Base-by-base conservation (phyloP, 2,888 invertebrate species). In the Rhogogaster chlorosoma region DNA sequence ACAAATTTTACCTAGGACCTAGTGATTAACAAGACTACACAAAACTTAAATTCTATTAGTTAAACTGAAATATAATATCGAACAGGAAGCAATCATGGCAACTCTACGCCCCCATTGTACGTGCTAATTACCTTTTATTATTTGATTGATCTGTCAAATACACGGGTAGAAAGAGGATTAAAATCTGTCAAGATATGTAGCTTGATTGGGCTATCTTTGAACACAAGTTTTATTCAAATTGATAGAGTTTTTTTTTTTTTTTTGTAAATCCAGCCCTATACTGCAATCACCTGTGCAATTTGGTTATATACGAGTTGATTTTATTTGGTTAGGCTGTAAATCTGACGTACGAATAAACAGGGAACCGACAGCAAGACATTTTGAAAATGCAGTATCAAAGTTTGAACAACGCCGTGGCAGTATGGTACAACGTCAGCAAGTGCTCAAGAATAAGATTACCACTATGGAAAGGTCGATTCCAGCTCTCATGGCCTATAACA, bases 381-480 rank as follows among this genome's bases (percentile, higher is more conserved):
- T 90, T 73, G 88, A 87, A 61, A 85, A 88, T 57, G 88, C 88
- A 15, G 88, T 89, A 0, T 85, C 85, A 6, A 89, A 88, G 67
- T 88, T 92, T 86, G 89, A 89, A 57, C 88, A 89, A 64, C 90
- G 92, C 18, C 90, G 88, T 0, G 87, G 88, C 22, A 87, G 89
- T 86, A 87, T 93, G 77, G 86, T 89, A 1, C 88, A 86, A 36
- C 91, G 89, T n/a, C 89, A 89, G 61, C 89, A 88, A 2, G 83
- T 87, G 85, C 87, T 93, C 9, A 87, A 84, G 1, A 89, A 90
- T 15, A 92, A 92, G 80, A 87, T 93, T 29, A 85, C 86, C 3
- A 90, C 89, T 57, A 90, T 93, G 90, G 93, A 93, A 87, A 89
- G 90, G 29, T 91, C 92, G 32, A 88, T 93, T n/a, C 93, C 93